phyloP scores from a whole-genome alignment of 1,140 invertebrate species.

The Nylanderia fulva region DNA sequence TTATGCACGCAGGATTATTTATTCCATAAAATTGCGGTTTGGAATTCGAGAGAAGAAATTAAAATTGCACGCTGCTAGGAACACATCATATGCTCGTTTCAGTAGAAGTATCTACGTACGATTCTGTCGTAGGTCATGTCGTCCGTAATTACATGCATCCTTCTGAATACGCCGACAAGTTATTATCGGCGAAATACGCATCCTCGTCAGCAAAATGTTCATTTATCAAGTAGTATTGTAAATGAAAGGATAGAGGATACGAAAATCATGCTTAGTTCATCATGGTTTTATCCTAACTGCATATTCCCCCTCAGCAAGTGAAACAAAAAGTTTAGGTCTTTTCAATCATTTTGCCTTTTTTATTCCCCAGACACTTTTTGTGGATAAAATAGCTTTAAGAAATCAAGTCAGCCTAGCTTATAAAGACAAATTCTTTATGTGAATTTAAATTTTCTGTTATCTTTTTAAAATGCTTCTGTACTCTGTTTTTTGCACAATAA shows the following conservation, averaged over 20 bases:
- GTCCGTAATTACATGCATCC: slow-evolving; percentile 62
- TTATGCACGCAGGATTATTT: not conserved
- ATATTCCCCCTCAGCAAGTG: not conserved
- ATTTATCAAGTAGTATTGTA: slow-evolving; percentile 61
- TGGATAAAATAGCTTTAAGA: slow-evolving; percentile 4
- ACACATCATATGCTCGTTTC: slow-evolving; percentile 37
- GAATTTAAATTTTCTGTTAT: slow-evolving; percentile 7
- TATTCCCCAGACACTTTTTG: not conserved
- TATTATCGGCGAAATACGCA: slow-evolving; percentile 69
- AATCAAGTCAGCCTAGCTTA: not conserved
- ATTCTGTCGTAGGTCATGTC: slow-evolving; percentile 64
- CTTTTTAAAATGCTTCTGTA: not conserved
- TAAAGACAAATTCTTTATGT: not conserved
- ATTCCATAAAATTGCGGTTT: slow-evolving; percentile 1
- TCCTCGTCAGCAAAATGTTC: slow-evolving; percentile 42
- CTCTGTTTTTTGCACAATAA: not conserved
- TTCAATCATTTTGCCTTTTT: not conserved
- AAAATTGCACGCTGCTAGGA: not conserved
- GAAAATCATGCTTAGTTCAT: slow-evolving; percentile 66
- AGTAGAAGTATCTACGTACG: slow-evolving; percentile 30
- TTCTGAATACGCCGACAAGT: slow-evolving; percentile 61
- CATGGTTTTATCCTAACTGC: slow-evolving; percentile 28
- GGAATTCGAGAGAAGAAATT: slow-evolving; percentile 20
- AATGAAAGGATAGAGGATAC: slow-evolving; percentile 2
- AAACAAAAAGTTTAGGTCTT: not conserved